These are phyloP conservation scores for Leptopilina syphax DNA, from an alignment of 2,888 invertebrate genomes.

Conservation along the genomic window DNA sequence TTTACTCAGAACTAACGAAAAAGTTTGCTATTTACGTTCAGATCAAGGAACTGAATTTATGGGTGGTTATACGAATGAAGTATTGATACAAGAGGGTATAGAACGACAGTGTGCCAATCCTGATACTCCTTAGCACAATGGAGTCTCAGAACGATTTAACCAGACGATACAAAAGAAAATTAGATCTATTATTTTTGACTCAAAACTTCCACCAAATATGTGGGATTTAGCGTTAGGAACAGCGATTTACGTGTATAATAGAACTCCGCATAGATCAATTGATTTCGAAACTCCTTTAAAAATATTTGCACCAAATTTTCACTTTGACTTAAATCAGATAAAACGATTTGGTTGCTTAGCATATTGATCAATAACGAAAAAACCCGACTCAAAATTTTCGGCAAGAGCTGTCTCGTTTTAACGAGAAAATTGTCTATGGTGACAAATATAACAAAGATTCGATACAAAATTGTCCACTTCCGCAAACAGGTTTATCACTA, in stretches of 20 bases:
- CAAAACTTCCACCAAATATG: slow-evolving; percentile 50
- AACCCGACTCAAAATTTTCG: slow-evolving; percentile 49
- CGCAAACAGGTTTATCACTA: slow-evolving; percentile 45
- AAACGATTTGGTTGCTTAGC: slow-evolving; percentile 53
- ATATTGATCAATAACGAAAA: slow-evolving; percentile 50
- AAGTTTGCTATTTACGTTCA: slow-evolving; percentile 59
- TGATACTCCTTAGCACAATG: slow-evolving; percentile 53
- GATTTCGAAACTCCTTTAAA: slow-evolving; percentile 46
- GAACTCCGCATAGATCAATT: slow-evolving; percentile 47
- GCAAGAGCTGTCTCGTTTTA: slow-evolving; percentile 52
- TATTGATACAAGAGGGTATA: slow-evolving; percentile 19
- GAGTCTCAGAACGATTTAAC: slow-evolving; percentile 52
- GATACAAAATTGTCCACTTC: slow-evolving; percentile 41
- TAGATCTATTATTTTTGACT: slow-evolving; percentile 47
- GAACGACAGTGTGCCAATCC: slow-evolving; percentile 42
- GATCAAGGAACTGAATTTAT: slow-evolving; percentile 52
- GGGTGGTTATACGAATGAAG: slow-evolving; percentile 37
- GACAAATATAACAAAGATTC: slow-evolving; percentile 49
- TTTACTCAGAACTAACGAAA: slow-evolving; percentile 55
- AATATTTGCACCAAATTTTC: slow-evolving; percentile 49
- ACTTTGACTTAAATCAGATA: slow-evolving; percentile 47
- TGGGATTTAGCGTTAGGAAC: slow-evolving; percentile 56
- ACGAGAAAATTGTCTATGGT: slow-evolving; percentile 58
- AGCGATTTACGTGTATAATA: slow-evolving; percentile 57
- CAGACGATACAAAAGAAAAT: slow-evolving; percentile 48